Base-by-base conservation (phyloP, 2,797 vertebrate genomes). In the Pangasius sanitwongsei region DNA sequence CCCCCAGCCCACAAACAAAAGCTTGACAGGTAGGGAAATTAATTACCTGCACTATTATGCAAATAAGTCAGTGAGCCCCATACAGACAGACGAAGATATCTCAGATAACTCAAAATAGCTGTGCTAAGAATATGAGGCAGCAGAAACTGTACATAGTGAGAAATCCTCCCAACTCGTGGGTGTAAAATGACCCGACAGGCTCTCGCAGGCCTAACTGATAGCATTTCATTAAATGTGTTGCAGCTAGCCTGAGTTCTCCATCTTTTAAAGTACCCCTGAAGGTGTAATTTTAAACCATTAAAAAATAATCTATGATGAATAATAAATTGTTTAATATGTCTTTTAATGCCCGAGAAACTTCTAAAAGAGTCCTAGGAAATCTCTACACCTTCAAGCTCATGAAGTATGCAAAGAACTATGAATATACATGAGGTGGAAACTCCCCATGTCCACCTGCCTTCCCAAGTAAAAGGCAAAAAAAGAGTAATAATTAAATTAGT, bases 21-120 rank as follows among this genome's bases (percentile, higher is more conserved):
- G 90, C 90, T 83, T 90, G 92, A 89, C 91, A 90, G 90, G 89
- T 90, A 92, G 74, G 87, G 63, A 90, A 92, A 92, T 92, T 90
- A 92, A 93, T 93, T 92, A 93, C 88, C 91, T 87, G 65, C 85
- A 84, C 89, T 80, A 88, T 91, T 92, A 93, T 94, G 91, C 92
- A 93, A 92, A 92, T 91, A 89, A 89, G 87, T 89, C 89, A 89
- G 86, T 50, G 70, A 91, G 87, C 70, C 31, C 78, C 41, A 53
- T 77, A 70, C 83, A 87, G 87, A 88, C 74, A 87, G 83, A 57
- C 89, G 55, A 83, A 88, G 69, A 87, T 31, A 89, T 59, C 81
- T 75, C 41, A 63, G 50, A 90, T 80, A 59, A 59, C 70, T 67
- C 59, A 20, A 41, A 87, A 90, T 67, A 75, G 84, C 77, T 25